Percentiles rank a stretch among this genome's conserved stretches.
Conservation (phyloP, 2,113 vertebrate genomes). For the human region DNA sequence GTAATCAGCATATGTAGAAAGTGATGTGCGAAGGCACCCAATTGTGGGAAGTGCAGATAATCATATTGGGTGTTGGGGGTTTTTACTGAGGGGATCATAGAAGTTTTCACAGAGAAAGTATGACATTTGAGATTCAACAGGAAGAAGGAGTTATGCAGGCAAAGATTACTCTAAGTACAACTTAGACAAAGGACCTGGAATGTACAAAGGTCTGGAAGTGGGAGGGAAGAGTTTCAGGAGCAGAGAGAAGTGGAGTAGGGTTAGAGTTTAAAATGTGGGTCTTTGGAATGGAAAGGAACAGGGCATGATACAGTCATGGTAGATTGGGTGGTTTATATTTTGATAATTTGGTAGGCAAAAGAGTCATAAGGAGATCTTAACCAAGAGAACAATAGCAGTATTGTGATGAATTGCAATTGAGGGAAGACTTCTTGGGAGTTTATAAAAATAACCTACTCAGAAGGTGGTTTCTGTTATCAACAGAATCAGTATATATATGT, state of each 20-base stretch:
- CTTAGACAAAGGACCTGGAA: neutral
- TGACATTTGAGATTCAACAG: neutral
- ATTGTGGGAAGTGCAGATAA: neutral
- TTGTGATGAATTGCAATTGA: neutral
- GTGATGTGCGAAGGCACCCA: neutral
- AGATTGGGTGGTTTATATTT: neutral
- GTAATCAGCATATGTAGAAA: neutral
- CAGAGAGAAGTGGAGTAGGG: neutral
- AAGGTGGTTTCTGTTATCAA: neutral
- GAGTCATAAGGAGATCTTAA: neutral
- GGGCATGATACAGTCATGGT: neutral
- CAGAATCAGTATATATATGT: neutral
- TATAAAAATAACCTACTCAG: neutral
- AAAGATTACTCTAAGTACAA: neutral
- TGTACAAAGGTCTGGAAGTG: neutral
- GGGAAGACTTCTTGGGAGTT: neutral
- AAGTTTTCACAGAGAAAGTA: neutral
- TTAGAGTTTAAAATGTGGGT: neutral
- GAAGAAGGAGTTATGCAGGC: neutral
- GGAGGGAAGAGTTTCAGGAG: neutral
- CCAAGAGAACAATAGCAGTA: neutral
- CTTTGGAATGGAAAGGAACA: neutral
- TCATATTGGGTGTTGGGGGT: neutral
- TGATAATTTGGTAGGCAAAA: neutral
- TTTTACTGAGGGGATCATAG: neutral